A percentile compares a stretch with the other conserved stretches of the same genome.
Evolutionary conservation across 2,113 vertebrate species (phyloP).

Genomic region (Apodemus sylvaticus): DNA sequence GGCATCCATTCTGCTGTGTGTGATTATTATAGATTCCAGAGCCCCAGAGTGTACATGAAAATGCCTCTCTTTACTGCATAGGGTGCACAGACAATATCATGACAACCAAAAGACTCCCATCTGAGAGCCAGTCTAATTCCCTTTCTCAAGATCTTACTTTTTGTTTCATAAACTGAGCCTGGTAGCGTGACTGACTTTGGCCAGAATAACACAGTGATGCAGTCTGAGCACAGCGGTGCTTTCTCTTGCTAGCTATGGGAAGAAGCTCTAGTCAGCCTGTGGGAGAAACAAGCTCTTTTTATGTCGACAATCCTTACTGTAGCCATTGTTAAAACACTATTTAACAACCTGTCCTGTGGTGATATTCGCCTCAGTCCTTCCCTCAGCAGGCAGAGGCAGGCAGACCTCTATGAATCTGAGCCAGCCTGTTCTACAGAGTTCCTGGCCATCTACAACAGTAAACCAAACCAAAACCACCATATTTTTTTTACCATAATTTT

Average conservation of each 20-base stretch:
- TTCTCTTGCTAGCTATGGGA: background rate
- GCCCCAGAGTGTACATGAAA: background rate
- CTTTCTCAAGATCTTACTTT: background rate
- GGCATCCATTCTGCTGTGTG: background rate
- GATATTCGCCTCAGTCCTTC: background rate
- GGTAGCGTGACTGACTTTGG: background rate
- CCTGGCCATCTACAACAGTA: background rate
- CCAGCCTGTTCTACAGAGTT: background rate
- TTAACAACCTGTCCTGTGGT: too few relatives aligned
- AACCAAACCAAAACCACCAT: background rate
- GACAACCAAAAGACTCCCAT: background rate
- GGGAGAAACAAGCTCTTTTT: background rate
- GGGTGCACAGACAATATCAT: background rate
- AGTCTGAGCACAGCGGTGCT: background rate
- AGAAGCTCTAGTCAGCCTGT: background rate
- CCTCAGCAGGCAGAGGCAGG: background rate
- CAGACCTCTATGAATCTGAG: background rate
- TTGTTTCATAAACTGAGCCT: background rate
- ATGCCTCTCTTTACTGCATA: constrained; percentile 21
- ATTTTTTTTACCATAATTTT: too few relatives aligned
- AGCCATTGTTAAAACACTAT: background rate
- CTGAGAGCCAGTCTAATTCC: background rate
- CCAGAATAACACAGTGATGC: background rate
- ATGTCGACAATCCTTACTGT: background rate
- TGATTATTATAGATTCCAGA: background rate